phyloP scores from a whole-genome alignment of 2,888 invertebrate species.

The Drosophila putrida region DNA sequence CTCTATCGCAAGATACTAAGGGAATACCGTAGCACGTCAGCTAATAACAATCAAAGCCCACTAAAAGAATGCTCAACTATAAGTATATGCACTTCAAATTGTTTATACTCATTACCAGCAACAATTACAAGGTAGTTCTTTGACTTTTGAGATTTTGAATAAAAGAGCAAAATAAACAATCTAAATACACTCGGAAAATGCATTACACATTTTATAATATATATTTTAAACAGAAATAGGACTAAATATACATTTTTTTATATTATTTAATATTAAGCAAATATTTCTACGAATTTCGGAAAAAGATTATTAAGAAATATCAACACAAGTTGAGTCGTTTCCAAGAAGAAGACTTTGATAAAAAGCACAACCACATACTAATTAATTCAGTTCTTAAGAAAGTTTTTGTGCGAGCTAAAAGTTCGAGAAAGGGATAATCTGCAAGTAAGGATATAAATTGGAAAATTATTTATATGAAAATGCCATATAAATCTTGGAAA shows the following conservation, averaged over 20 bases:
- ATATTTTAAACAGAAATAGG: background rate
- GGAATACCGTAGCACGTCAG: conserved; percentile 6
- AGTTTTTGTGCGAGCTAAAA: background rate
- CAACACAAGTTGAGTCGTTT: background rate
- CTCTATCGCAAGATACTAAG: conserved; percentile 24
- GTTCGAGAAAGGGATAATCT: background rate
- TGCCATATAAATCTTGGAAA: conserved; percentile 17
- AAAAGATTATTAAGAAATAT: background rate
- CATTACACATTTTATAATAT: background rate
- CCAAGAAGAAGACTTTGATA: background rate
- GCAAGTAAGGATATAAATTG: conserved; percentile 7
- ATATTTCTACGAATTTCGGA: background rate
- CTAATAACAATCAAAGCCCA: conserved; percentile 17
- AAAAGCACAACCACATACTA: background rate
- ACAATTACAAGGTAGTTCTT: background rate
- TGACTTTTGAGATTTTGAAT: background rate
- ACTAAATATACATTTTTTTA: too few relatives aligned
- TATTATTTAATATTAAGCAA: too few relatives aligned
- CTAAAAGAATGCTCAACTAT: conserved; percentile 8
- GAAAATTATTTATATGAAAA: conserved; percentile 8
- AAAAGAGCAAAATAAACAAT: too few relatives aligned
- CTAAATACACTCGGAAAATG: too few relatives aligned
- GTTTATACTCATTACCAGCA: conserved; percentile 9
- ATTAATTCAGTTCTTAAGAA: conserved; percentile 7
- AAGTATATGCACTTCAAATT: conserved; percentile 17